Percentiles rank a stretch among this genome's conserved stretches.
Evolutionary conservation across 2,888 invertebrate genomes (phyloP).

Genomic region (Macaria notata): DNA sequence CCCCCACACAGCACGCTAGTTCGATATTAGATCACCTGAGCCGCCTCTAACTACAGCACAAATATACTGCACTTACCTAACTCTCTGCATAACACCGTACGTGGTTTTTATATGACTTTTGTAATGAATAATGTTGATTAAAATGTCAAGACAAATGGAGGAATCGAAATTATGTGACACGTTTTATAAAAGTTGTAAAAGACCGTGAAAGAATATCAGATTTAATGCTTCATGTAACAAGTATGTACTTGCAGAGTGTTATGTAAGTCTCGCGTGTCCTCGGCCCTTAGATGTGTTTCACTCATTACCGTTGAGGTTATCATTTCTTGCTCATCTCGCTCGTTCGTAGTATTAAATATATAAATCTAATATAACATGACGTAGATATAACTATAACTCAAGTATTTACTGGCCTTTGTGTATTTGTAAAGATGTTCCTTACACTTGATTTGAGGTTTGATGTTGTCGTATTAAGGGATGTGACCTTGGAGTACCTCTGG

Average conservation of each 20-base stretch:
- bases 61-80: constrained; percentile 6
- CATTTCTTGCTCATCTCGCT: constrained; percentile 71
- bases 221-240: no score
- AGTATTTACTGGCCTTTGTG: constrained; percentile 75
- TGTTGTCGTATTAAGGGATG: constrained; percentile 40
- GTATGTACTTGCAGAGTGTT: no score
- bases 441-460: constrained; percentile 50
- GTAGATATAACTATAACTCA: constrained; percentile 70
- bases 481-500: constrained; percentile 55
- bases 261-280: constrained; percentile 33
- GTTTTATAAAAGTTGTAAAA: no score
- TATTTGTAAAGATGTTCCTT: constrained; percentile 58
- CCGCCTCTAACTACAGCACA: constrained; percentile 38
- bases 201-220: no score
- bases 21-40: constrained; percentile 52
- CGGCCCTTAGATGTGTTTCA: constrained; percentile 37
- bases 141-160: no score
- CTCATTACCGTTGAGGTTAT: constrained; percentile 41
- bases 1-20: constrained; percentile 63
- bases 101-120: no score
- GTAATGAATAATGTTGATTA: no score
- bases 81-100: no score
- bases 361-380: constrained; percentile 69
- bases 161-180: no score
- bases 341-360: constrained; percentile 61